A percentile compares a stretch with the other conserved stretches of the same genome.
phyloP scores from a whole-genome alignment of 2,797 vertebrate genomes.

The Enteromius viviparus region DNA sequence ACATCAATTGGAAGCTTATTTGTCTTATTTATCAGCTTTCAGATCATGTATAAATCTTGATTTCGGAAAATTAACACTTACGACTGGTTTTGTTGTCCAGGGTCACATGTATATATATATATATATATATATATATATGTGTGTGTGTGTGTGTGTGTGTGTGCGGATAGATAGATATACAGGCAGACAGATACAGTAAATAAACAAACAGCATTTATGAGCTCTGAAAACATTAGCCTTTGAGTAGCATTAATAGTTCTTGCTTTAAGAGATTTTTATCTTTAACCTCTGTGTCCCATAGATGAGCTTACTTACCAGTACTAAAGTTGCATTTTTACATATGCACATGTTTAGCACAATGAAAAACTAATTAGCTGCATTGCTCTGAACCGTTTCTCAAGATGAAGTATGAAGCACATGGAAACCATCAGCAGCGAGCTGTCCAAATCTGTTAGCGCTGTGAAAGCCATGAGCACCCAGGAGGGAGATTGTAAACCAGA shows the following conservation, averaged over 20 bases:
- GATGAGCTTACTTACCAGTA: conserved; percentile 39
- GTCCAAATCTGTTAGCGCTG: conserved; percentile 72
- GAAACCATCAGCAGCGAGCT: conserved; percentile 74
- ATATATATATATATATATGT: too few relatives aligned
- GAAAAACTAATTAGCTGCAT: conserved; percentile 56
- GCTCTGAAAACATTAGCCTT: neutral
- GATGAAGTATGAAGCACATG: conserved; percentile 72
- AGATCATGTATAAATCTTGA: too few relatives aligned
- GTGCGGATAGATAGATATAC: too few relatives aligned
- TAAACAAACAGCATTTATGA: neutral
- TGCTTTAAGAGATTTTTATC: conserved; percentile 23
- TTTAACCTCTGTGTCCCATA: conserved; percentile 48
- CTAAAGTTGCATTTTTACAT: conserved; percentile 36
- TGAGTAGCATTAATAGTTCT: neutral
- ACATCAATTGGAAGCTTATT: too few relatives aligned
- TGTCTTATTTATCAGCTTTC: too few relatives aligned
- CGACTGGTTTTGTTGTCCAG: too few relatives aligned
- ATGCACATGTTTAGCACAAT: conserved; percentile 35
- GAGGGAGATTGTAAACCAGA: conserved; percentile 62
- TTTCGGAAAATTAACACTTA: too few relatives aligned
- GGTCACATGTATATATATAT: too few relatives aligned
- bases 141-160: neutral
- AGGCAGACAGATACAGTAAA: too few relatives aligned
- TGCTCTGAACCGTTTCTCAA: conserved; percentile 53
- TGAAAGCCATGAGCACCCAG: conserved; percentile 69